These are phyloP conservation scores for Pogonus chalceus DNA, from an alignment of 1,140 invertebrate genomes.

Conservation along the genomic window DNA sequence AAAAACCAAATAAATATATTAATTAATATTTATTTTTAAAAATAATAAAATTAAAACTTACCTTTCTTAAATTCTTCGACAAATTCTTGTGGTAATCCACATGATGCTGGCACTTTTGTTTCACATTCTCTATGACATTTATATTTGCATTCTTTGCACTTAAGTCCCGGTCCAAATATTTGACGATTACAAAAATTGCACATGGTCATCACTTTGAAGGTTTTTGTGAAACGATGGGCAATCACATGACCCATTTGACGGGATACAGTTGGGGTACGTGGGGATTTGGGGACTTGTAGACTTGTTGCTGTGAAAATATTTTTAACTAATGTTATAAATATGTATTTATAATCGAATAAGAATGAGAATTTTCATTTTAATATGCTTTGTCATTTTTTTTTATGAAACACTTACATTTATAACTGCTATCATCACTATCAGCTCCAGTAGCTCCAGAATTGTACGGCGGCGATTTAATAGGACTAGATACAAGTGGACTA, in stretches of 20 bases:
- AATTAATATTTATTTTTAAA: conserved; percentile 3
- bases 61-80: conserved; percentile 69
- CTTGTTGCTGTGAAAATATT: conserved; percentile 19
- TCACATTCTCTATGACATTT: conserved; percentile 84
- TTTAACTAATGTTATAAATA: conserved; percentile 4
- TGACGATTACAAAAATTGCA: conserved; percentile 88
- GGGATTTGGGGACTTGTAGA: conserved; percentile 31
- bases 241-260: conserved; percentile 83
- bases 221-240: conserved; percentile 81
- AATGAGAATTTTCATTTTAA: neutral
- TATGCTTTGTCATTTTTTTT: neutral
- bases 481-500: conserved; percentile 47
- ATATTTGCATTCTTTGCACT: conserved; percentile 94
- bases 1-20: conserved; percentile 8
- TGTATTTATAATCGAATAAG: neutral
- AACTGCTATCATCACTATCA: conserved; percentile 50
- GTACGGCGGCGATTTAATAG: conserved; percentile 55
- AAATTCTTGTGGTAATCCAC: conserved; percentile 75
- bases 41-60: conserved; percentile 24
- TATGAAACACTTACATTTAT: conserved; percentile 33
- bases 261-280: conserved; percentile 59
- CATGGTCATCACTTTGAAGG: conserved; percentile 77
- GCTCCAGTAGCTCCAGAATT: conserved; percentile 33
- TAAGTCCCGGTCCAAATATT: conserved; percentile 74
- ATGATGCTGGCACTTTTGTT: conserved; percentile 81